Percentiles rank a stretch among this genome's conserved stretches.
Evolutionary conservation across 2,888 invertebrate genomes (phyloP).

Genomic region (Sminthurides aquaticus): DNA sequence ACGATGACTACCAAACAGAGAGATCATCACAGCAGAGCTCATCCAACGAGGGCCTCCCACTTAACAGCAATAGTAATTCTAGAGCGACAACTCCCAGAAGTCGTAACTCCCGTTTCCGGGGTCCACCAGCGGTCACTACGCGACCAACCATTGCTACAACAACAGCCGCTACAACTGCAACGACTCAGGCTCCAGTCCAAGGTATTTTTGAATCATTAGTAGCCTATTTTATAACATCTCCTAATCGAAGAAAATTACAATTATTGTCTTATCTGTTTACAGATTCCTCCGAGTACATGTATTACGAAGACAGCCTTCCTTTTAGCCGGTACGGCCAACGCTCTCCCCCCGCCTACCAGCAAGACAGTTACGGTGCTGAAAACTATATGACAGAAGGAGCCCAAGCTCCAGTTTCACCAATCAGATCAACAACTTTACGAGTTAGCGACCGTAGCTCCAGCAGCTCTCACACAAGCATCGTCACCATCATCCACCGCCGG

Average conservation of each 20-base stretch:
- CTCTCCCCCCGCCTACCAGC: not conserved
- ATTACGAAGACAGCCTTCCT: slow-evolving; percentile 19
- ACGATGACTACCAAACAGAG: slow-evolving; percentile 1
- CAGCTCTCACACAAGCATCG: not conserved
- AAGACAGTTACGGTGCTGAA: not conserved
- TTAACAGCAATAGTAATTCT: not conserved
- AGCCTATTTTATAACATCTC: no score
- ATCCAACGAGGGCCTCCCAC: not conserved
- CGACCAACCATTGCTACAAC: slow-evolving; percentile 16
- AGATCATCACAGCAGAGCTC: not conserved
- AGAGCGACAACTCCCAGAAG: slow-evolving; percentile 18
- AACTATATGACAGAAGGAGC: not conserved
- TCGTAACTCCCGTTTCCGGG: not conserved
- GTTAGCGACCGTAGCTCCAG: not conserved
- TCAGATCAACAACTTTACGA: not conserved
- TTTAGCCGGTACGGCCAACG: slow-evolving; percentile 17
- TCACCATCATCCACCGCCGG: not conserved
- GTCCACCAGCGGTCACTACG: not conserved
- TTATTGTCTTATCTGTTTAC: not conserved
- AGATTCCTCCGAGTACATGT: slow-evolving; percentile 14
- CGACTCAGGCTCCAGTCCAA: slow-evolving; percentile 28
- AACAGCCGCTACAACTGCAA: slow-evolving; percentile 32
- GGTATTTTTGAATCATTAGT: slow-evolving; percentile 18
- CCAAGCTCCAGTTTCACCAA: not conserved
- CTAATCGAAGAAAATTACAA: no score